Percentiles rank a stretch among this genome's conserved stretches.
phyloP scores from a whole-genome alignment of 2,797 vertebrate genomes.

The Parambassis ranga region DNA sequence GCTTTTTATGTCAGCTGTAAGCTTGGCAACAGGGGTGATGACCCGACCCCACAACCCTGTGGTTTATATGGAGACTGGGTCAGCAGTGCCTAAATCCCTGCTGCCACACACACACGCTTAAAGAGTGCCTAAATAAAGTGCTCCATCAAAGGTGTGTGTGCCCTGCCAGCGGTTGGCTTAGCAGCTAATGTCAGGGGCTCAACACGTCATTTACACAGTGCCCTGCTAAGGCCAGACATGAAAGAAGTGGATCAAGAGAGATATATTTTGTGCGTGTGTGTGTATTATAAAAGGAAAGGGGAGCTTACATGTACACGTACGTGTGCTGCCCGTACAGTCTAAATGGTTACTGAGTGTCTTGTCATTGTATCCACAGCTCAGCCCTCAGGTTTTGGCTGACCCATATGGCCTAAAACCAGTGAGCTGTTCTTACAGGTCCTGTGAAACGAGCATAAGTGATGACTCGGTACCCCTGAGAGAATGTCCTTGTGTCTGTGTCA shows the following conservation, averaged over 20 bases:
- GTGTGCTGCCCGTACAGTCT: not conserved
- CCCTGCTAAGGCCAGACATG: slow-evolving; percentile 25
- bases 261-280: not conserved
- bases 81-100: not conserved
- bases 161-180: slow-evolving; percentile 17
- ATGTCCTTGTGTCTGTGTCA: not conserved
- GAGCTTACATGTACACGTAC: too few species aligned
- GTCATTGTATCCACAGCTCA: slow-evolving; percentile 20
- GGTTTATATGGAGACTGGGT: not conserved
- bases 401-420: slow-evolving; percentile 17
- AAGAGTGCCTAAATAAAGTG: slow-evolving; percentile 21
- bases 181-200: slow-evolving; percentile 31
- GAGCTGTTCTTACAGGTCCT: not conserved
- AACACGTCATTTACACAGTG: slow-evolving; percentile 22
- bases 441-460: slow-evolving; percentile 21
- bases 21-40: not conserved
- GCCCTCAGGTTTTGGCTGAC: slow-evolving; percentile 30
- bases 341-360: slow-evolving; percentile 5
- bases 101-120: not conserved
- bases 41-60: not conserved
- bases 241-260: slow-evolving; percentile 30
- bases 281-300: not conserved
- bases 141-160: slow-evolving; percentile 7
- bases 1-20: not conserved
- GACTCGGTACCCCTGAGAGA: slow-evolving; percentile 2